Base-by-base conservation (phyloP, 2,888 invertebrate genomes). In the Rhamnusium bicolor region DNA sequence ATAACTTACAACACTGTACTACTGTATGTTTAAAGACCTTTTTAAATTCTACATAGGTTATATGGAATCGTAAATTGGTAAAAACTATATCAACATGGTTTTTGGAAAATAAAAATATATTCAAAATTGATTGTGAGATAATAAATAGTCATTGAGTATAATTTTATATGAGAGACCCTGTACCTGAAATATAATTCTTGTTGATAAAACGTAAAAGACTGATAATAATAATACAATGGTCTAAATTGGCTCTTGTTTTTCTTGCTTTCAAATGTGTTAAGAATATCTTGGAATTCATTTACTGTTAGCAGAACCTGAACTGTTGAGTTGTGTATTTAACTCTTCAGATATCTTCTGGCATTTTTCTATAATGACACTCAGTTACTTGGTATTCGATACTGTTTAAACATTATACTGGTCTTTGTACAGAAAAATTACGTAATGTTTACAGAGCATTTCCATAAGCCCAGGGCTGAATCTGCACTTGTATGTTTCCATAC, bases 291-390 rank as follows among this genome's bases (percentile, higher is more conserved):
- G 61, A 62, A 62, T 62, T 21, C n/a, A 62, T 40, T 46, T 62
- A 62, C 61, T 46, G 61, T 62, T 62, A 62, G 46, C 5, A 24
- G 40, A 62, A 62, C 61, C 46, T 62, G 61, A 62, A 62, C 46
- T 21, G 18, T 16, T 12, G 21, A 46, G 46, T 32, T 47, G 14
- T 47, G 47, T 62, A 47, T 19, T 62, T 62, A 19, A n/a, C 61
- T 46, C 46, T 18, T 46, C 61, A 21, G n/a, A 46, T 19, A 19
- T 32, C 19, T 6, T 60, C 46, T 62, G 12, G 19, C n/a, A 12
- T 62, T 62, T 46, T 46, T 21, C n/a, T 7, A 2, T 12, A 61
- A 18, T 46, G 19, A 19, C 8, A 61, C 10, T 14, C 53, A 5
- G 24, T 14, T 46, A n/a, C 21, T 46, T 62, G 19, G 46, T 21